Evolutionary conservation across 1,140 invertebrate genomes (phyloP).

Genomic region (Asbolus verrucosus): DNA sequence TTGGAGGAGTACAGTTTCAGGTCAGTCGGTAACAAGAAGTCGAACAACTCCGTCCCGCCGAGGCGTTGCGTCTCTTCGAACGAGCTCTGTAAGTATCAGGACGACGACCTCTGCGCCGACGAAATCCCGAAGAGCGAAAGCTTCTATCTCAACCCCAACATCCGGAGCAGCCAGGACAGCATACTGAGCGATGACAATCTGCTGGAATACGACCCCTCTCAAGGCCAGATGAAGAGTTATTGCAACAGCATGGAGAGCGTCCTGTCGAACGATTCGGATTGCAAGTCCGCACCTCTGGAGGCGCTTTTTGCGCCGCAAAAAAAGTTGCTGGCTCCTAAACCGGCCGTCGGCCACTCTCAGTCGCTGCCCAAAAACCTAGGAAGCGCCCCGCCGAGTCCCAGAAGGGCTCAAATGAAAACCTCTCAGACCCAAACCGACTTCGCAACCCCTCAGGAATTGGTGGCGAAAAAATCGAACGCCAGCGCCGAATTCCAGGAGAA

Average conservation of each 20-base stretch:
- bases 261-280: conserved; percentile 81
- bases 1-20: conserved; percentile 76
- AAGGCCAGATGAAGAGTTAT: conserved; percentile 68
- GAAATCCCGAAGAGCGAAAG: conserved; percentile 68
- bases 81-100: conserved; percentile 73
- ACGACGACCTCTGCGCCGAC: conserved; percentile 52
- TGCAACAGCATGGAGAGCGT: conserved; percentile 84
- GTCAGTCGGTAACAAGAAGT: conserved; percentile 69
- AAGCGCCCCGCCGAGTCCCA: conserved; percentile 13
- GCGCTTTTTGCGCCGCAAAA: conserved; percentile 69
- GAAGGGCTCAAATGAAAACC: conserved; percentile 56
- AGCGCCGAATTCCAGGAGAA: conserved; percentile 63
- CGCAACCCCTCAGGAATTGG: conserved; percentile 58
- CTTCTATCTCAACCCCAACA: conserved; percentile 73
- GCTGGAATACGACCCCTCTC: conserved; percentile 69
- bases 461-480: conserved; percentile 58
- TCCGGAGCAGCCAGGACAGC: conserved; percentile 79
- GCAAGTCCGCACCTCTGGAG: conserved; percentile 81
- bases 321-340: background rate
- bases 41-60: conserved; percentile 67
- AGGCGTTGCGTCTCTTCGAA: conserved; percentile 80
- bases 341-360: conserved; percentile 52
- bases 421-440: conserved; percentile 64
- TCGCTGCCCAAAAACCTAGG: conserved; percentile 56
- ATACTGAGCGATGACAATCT: conserved; percentile 78